Evolutionary conservation across 2,113 vertebrate genomes (phyloP), one percentile per base, ranked within the genome.

Genomic region (Menidia beryllina): DNA sequence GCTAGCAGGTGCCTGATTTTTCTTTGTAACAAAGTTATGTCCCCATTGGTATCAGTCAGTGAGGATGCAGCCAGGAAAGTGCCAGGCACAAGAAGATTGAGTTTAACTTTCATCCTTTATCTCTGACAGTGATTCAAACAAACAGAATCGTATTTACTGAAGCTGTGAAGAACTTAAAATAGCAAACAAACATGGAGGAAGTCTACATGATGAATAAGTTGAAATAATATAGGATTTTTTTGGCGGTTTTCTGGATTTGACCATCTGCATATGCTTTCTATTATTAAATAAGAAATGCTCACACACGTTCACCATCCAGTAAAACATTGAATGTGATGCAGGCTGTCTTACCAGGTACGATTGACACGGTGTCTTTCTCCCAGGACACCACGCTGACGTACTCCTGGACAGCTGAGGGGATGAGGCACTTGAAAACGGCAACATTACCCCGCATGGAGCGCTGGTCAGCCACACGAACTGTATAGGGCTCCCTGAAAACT

Each of bases 341-440:
- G 48, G 48, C 3, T 63, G 53, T 82, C 96, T 90, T 97, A 99
- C 98, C 98, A 95, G 97, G 95, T 91, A 94, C 87, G 89, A 99
- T 98, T 89, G 98, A 96, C 75, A 98, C 96, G 0, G 97, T 99
- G 94, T 99, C 98, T 90, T 97, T 99, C 92, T 99, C 98, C 97
- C 98, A 99, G 92, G 98, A 99, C 88, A 99, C 97, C 70, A 99
- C 97, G 5, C 96, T 98, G 93, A 99, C 96, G 0, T 99, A 98
- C 93, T 98, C 97, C 95, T 98, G 97, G 94, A 99, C 96, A 25
- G 96, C 97, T 51, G 96, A 95, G 84, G 96, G 97, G 93, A 98
- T 98, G 96, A 99, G 97, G 97, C 98, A 99, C 97, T 98, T 98
- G 94, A 99, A 99, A 72, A 99, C 96, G 61, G 97, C 98, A 88